Base-by-base conservation (phyloP, 2,797 vertebrate genomes). In the Gallinago nigripennis region DNA sequence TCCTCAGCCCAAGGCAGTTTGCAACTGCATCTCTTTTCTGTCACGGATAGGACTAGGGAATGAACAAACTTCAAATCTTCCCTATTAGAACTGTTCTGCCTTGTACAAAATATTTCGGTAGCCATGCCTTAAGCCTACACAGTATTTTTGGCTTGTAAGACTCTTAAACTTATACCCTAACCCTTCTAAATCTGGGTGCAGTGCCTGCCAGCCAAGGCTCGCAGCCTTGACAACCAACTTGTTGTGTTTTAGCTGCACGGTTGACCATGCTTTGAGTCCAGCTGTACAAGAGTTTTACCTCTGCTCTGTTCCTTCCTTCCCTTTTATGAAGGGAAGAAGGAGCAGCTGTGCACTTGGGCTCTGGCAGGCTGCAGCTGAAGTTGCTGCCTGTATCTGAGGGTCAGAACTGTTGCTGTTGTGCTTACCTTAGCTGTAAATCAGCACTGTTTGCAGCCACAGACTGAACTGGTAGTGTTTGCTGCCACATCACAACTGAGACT, bases 11-110 rank as follows among this genome's bases (percentile, higher is more conserved):
- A 0, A 70, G 43, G 39, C 7, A 30, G 41, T 45, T 39, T 53
- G 12, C 1, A 1, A 56, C 20, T 33, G 23, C 21, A 61, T 46
- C 37, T 85, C 81, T 60, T 33, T 86, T 71, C 64, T 68, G 27
- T 31, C 19, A 35, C 3, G 0, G 0, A 23, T 0, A 69, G 17
- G 16, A 50, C 27, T n/a, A 17, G 0, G 9, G 30, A 92, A 75
- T 3, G 23, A 88, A 17, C 5, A 75, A 61, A 78, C 10, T 54
- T 57, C 53, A 20, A 3, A 48, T 77, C 41, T 61, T 50, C 7
- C 21, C 6, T 8, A 53, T 45, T 39, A 45, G 6, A 80, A 80
- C 5, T 37, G 11, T 30, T 90, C 20, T 45, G 12, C 48, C 53
- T 35, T 46, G 19, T 58, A 51, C 10, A 86, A 90, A 82, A 50